Conservation (phyloP, 2,113 vertebrate species). For the Mohoua ochrocephala region DNA sequence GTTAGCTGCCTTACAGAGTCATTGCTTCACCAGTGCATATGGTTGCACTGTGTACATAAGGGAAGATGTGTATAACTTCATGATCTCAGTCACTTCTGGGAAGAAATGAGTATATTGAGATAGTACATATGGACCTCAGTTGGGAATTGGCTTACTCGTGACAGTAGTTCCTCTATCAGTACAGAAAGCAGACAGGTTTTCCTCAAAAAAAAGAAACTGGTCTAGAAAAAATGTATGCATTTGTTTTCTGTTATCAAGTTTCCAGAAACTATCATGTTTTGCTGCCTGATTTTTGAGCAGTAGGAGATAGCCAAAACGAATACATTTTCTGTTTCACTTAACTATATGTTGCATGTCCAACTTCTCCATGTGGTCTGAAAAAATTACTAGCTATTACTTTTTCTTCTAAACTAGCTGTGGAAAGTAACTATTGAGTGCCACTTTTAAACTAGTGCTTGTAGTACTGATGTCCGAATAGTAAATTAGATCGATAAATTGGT, state of each 20-base stretch:
- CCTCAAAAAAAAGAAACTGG: background rate
- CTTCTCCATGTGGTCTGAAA: background rate
- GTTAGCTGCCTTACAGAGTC: background rate
- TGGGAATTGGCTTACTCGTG: background rate
- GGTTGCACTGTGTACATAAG: accelerated
- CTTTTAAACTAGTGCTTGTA: background rate
- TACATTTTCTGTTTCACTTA: background rate
- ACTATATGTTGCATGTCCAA: background rate
- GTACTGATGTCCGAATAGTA: background rate
- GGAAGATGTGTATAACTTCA: background rate
- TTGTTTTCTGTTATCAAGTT: background rate
- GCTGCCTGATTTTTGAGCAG: background rate
- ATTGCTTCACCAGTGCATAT: background rate
- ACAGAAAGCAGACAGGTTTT: background rate
- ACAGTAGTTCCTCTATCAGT: background rate
- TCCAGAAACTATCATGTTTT: background rate
- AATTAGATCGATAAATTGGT: background rate
- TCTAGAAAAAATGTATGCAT: background rate
- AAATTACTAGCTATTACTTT: background rate
- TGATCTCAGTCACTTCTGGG: background rate
- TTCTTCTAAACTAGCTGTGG: background rate
- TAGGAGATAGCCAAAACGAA: background rate
- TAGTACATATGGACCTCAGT: background rate
- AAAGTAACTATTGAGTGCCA: background rate
- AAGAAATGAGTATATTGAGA: background rate